These are phyloP conservation scores for Cyphomyrmex costatus DNA, from an alignment of 1,140 invertebrate genomes.

Conservation along the genomic window DNA sequence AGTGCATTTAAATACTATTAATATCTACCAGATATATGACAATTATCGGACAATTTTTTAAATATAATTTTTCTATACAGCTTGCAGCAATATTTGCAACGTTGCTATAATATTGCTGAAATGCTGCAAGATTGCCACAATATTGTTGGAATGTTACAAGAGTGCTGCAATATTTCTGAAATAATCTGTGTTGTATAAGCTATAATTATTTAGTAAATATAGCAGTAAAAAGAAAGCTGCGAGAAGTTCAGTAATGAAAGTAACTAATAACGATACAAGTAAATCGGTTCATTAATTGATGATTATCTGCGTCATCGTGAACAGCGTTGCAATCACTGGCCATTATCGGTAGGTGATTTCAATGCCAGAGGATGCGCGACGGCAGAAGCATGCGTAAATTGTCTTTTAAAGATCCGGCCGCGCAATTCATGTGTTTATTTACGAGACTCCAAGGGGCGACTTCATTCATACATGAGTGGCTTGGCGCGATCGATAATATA, in stretches of 20 bases:
- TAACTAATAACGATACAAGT: neutral
- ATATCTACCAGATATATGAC: neutral
- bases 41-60: neutral
- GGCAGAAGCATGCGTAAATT: slow-evolving; percentile 34
- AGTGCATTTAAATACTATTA: neutral
- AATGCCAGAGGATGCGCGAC: slow-evolving; percentile 77
- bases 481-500: slow-evolving; percentile 37
- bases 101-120: no score
- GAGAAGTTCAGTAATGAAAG: neutral
- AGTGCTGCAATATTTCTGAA: no score
- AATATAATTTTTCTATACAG: neutral
- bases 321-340: slow-evolving; percentile 69
- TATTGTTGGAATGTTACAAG: no score
- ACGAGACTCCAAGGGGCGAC: slow-evolving; percentile 27
- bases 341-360: slow-evolving; percentile 78
- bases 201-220: neutral
- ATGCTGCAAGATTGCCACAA: no score
- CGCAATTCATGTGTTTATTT: slow-evolving; percentile 42
- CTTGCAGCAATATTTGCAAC: no score
- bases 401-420: slow-evolving; percentile 42
- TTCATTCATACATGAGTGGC: slow-evolving; percentile 31
- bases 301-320: neutral
- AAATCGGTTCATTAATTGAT: neutral
- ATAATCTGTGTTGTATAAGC: no score
- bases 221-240: neutral